Evolutionary conservation across 2,113 vertebrate species (phyloP).

Genomic region (Antechinus flavipes): DNA sequence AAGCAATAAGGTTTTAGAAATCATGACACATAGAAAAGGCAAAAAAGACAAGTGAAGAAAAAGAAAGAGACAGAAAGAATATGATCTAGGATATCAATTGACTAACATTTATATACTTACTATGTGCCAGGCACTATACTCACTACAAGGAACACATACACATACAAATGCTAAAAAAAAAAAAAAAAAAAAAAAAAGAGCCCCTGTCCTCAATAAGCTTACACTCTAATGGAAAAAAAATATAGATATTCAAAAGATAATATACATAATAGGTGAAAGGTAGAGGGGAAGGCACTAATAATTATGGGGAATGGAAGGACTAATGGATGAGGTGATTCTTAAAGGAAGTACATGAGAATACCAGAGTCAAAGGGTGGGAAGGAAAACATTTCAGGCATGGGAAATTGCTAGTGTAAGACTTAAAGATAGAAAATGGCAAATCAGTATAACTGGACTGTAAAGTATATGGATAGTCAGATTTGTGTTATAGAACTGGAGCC

Average conservation of each 20-base stretch:
- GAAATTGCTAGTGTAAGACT: not conserved
- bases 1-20: constrained; percentile 26
- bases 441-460: not conserved
- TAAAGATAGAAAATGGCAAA: not conserved
- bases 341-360: not conserved
- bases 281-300: not conserved
- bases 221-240: not conserved
- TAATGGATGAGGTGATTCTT: not conserved
- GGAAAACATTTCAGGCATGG: not conserved
- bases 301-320: not conserved
- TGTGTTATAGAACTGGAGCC: not conserved
- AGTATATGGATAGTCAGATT: not conserved
- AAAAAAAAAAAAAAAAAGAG: not conserved
- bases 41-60: constrained; percentile 20
- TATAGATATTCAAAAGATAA: not conserved
- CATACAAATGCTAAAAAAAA: no score
- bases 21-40: not conserved
- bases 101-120: constrained; percentile 28
- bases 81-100: constrained; percentile 10
- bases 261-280: not conserved
- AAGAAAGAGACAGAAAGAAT: constrained; percentile 25
- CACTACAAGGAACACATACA: not conserved
- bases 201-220: not conserved
- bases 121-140: no score
- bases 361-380: not conserved